Base-by-base conservation (phyloP, 2,113 vertebrate species). In the Lycocorax pyrrhopterus region DNA sequence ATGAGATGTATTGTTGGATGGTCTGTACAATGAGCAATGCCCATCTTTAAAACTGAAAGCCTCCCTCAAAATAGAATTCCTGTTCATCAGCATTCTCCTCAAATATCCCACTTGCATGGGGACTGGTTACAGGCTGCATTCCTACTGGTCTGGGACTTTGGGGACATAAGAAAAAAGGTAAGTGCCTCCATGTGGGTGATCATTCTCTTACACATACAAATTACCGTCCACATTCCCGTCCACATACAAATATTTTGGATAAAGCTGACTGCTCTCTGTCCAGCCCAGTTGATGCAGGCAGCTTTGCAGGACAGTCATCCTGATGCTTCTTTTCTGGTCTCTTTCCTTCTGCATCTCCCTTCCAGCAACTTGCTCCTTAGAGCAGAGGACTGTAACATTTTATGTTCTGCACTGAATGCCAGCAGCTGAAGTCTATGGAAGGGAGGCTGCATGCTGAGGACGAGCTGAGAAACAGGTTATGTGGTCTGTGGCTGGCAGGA, bases 151-250 rank as follows among this genome's bases (percentile, higher is more conserved):
- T 56, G 43, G 27, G 18, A n/a, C 43, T 89, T 29, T 11, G 22
- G 37, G 26, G 33, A 33, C 9, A 2, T 64, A 47, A 68, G 21
- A 82, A 35, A 26, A 66, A 71, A 58, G 12, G 27, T 23, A 37
- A 15, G 21, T 35, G 13, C 51, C 49, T 62, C 39, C n/a, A 1
- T 43, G 1, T 18, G 55, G 11, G 8, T 67, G 11, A 18, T 39
- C 2, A 1, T 63, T 68, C 23, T 81, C 9, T 30, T 60, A 7
- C 0, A 1, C 7, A 9, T 12, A n/a, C n/a, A n/a, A n/a, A n/a
- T n/a, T n/a, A n/a, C n/a, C n/a, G n/a, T n/a, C n/a, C n/a, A n/a
- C n/a, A n/a, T n/a, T n/a, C 17, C 6, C 47, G 16, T 37, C 27
- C 44, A 17, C 1, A 4, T 8, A 30, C 30, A 71, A 12, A 33